Evolutionary conservation across 2,113 vertebrate genomes (phyloP).

Genomic region (Fulmarus glacialis): DNA sequence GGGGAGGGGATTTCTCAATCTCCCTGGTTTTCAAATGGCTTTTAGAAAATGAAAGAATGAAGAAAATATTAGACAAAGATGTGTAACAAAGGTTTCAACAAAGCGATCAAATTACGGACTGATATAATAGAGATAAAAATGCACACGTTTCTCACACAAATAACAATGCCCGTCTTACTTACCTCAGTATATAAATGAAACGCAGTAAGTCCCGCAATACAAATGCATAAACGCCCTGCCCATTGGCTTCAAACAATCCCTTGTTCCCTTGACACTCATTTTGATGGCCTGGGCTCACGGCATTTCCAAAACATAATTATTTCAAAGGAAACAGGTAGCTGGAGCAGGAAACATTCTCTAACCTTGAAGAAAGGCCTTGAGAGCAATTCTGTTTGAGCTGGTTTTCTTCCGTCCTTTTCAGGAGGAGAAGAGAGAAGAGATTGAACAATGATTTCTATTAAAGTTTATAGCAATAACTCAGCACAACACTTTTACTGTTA

Average conservation of each 20-base stretch:
- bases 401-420: not conserved
- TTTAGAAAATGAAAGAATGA: not conserved
- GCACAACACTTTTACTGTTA: not conserved
- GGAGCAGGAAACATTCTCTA: not conserved
- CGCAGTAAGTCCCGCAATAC: not conserved
- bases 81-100: conserved; percentile 9
- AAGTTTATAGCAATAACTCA: not conserved
- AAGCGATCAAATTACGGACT: not conserved
- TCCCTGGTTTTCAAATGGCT: not conserved
- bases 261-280: not conserved
- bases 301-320: not conserved
- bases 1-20: not conserved
- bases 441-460: not conserved
- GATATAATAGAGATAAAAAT: not conserved
- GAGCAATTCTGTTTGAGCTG: not conserved
- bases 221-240: not conserved
- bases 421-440: not conserved
- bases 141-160: not conserved
- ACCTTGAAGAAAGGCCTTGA: not conserved
- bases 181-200: not conserved
- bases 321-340: not conserved
- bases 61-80: not conserved
- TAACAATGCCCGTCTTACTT: not conserved
- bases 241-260: not conserved
- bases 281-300: not conserved